Evolutionary conservation across 2,888 invertebrate species (phyloP).

Genomic region (Nymphalis urticae): DNA sequence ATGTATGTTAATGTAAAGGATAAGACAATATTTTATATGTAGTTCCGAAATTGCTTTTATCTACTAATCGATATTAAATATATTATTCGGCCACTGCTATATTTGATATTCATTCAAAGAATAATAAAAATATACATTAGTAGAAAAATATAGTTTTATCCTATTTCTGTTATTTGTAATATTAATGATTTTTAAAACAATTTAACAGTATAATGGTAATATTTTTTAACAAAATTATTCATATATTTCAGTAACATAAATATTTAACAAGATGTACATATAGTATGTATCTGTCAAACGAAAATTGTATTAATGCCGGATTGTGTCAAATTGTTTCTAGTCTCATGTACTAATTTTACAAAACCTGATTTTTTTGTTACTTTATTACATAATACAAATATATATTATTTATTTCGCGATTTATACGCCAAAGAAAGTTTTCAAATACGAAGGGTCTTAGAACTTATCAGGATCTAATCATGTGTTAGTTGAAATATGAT

Average conservation of each 20-base stretch:
- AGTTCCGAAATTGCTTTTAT: no score
- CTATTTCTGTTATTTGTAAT: neutral
- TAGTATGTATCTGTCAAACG: neutral
- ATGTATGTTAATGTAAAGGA: neutral
- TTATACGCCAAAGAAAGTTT: neutral
- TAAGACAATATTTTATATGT: neutral
- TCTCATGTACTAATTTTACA: neutral
- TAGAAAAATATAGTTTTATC: slow-evolving; percentile 8
- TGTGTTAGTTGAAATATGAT: neutral
- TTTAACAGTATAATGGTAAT: no score
- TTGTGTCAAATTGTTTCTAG: slow-evolving; percentile 8
- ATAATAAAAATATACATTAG: neutral
- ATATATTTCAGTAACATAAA: no score
- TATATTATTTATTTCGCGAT: neutral
- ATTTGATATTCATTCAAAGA: no score
- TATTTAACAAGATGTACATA: neutral
- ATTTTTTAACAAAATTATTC: no score
- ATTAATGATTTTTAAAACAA: no score
- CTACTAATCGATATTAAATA: no score
- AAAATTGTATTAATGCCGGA: neutral
- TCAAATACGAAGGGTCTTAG: neutral
- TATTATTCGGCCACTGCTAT: no score
- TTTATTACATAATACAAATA: neutral
- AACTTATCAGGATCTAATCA: slow-evolving; percentile 7
- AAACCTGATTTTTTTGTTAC: slow-evolving; percentile 6